Conservation (phyloP, 2,888 invertebrate species). For the Protonemura montana region DNA sequence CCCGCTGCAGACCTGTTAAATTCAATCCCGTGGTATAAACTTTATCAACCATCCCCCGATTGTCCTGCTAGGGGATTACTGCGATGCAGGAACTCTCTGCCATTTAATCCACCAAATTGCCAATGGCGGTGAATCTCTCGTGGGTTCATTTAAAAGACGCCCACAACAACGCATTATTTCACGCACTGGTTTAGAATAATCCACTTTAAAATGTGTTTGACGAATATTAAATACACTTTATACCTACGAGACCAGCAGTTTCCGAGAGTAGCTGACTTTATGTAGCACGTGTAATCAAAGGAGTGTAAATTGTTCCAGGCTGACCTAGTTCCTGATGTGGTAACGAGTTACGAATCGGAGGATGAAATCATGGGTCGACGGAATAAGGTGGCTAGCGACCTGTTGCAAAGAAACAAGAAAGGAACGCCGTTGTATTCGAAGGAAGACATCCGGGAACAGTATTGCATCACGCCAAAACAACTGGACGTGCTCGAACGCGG, state of each 20-base stretch:
- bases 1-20: no score
- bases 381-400: constrained; percentile 55
- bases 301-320: constrained; percentile 61
- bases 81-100: neutral
- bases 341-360: constrained; percentile 79
- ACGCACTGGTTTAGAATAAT: neutral
- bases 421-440: constrained; percentile 78
- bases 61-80: neutral
- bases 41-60: neutral
- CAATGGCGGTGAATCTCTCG: neutral
- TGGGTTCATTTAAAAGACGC: neutral
- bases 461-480: constrained; percentile 92
- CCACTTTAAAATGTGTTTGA: neutral
- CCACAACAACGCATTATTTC: neutral
- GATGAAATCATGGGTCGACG: constrained; percentile 75
- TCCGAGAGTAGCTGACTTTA: neutral
- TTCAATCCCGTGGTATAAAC: no score
- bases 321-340: constrained; percentile 72
- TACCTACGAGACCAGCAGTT: neutral
- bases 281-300: neutral
- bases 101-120: neutral
- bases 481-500: constrained; percentile 78
- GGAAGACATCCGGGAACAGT: constrained; percentile 90
- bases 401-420: constrained; percentile 55
- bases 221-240: neutral